A percentile compares a stretch with the other conserved stretches of the same genome.
Evolutionary conservation across 2,888 invertebrate species (phyloP).

Genomic region (Volucella inanis): DNA sequence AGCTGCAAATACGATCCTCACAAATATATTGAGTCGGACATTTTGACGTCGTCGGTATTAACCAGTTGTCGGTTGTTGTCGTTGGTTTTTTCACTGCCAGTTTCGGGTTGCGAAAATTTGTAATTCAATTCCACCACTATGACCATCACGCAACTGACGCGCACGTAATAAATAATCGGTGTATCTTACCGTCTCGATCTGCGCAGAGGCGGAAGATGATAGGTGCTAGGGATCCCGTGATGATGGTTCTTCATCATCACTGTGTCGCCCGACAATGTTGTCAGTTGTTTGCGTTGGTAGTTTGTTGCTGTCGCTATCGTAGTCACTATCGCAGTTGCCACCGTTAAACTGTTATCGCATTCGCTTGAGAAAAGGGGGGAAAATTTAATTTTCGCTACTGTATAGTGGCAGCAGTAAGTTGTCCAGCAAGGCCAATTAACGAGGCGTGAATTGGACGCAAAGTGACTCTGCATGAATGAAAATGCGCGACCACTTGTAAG

Average conservation of each 20-base stretch:
- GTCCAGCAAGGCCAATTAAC: conserved; percentile 70
- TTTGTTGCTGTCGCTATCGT: conserved; percentile 20
- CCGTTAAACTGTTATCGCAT: neutral
- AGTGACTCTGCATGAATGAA: conserved; percentile 53
- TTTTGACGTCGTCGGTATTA: neutral
- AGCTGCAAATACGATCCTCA: neutral
- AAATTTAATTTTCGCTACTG: conserved; percentile 71
- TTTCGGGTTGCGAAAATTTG: conserved; percentile 50
- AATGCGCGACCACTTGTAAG: conserved; percentile 42
- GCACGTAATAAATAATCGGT: conserved; percentile 69
- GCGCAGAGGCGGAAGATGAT: conserved; percentile 68
- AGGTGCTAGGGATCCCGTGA: conserved; percentile 57
- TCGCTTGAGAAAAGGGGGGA: conserved; percentile 51
- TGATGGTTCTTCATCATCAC: conserved; percentile 68
- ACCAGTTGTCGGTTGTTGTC: neutral
- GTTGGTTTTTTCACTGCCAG: conserved; percentile 21
- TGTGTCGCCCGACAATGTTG: conserved; percentile 6
- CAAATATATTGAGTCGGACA: neutral
- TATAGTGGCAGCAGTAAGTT: conserved; percentile 64
- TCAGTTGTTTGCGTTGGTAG: conserved; percentile 20
- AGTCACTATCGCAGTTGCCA: neutral
- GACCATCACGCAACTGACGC: conserved; percentile 60
- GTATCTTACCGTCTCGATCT: conserved; percentile 59
- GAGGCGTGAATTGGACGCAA: conserved; percentile 67
- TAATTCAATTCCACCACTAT: conserved; percentile 62